These are phyloP conservation scores for Typhlomys cinereus DNA, from an alignment of 2,113 vertebrate genomes.

Conservation along the genomic window DNA sequence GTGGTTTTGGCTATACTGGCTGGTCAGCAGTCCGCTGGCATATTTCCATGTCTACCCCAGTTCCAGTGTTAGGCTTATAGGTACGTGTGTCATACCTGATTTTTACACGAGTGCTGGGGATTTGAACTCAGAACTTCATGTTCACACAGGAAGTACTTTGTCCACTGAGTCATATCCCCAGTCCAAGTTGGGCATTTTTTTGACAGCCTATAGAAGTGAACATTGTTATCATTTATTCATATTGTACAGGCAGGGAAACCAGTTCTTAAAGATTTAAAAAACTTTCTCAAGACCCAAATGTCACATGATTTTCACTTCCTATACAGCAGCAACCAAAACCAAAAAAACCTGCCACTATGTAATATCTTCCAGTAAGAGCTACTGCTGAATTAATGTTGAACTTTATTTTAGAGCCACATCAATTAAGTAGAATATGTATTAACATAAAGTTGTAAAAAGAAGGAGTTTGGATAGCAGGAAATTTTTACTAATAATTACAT, in stretches of 20 bases:
- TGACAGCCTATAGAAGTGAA: background rate
- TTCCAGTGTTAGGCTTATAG: background rate
- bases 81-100: too few relatives aligned
- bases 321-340: background rate
- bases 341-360: background rate
- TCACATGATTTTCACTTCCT: background rate
- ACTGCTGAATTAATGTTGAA: background rate
- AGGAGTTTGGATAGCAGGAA: background rate
- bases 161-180: background rate
- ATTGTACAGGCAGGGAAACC: background rate
- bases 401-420: conserved; percentile 27
- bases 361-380: conserved; percentile 18
- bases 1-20: background rate
- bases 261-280: background rate
- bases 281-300: background rate
- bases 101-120: background rate
- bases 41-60: background rate
- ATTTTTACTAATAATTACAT: conserved; percentile 35
- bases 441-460: conserved; percentile 25
- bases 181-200: background rate
- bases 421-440: conserved; percentile 16
- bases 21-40: too few relatives aligned
- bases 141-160: background rate
- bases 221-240: background rate
- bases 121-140: background rate